Evolutionary conservation across 2,888 invertebrate species (phyloP).

Genomic region (Atethmia centrago): DNA sequence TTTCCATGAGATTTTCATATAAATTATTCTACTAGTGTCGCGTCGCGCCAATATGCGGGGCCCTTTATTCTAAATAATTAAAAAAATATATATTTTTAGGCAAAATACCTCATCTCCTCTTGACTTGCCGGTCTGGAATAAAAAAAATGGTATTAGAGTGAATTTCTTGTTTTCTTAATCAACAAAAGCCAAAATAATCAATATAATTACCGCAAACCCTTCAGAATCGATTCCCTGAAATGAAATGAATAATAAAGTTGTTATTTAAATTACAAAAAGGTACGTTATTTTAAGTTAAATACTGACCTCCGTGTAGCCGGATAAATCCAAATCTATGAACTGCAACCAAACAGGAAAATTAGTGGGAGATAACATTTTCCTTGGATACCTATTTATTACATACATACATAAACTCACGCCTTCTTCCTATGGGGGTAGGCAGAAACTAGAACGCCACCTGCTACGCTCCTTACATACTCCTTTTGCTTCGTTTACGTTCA

Average conservation of each 20-base stretch:
- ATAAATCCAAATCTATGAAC: slow-evolving; percentile 84
- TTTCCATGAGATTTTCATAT: no score
- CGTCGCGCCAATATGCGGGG: neutral
- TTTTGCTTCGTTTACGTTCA: no score
- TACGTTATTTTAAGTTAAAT: neutral
- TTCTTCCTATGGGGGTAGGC: no score
- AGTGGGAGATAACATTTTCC: neutral
- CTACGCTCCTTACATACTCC: no score
- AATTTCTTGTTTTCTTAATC: neutral
- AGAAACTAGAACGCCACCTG: no score
- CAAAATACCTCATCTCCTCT: slow-evolving; percentile 79
- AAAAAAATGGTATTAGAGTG: neutral
- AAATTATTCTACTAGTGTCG: neutral
- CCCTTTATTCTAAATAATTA: no score
- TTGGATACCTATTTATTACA: slow-evolving; percentile 2
- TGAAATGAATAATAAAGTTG: slow-evolving; percentile 4
- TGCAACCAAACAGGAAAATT: slow-evolving; percentile 71
- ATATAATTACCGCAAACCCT: slow-evolving; percentile 80
- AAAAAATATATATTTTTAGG: neutral
- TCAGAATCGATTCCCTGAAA: slow-evolving; percentile 86
- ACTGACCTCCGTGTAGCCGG: slow-evolving; percentile 84
- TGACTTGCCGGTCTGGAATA: slow-evolving; percentile 80
- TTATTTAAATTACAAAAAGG: slow-evolving; percentile 4
- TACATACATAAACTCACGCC: no score
- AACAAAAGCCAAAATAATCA: neutral